Evolutionary conservation across 2,113 vertebrate genomes (phyloP), one percentile per base, ranked within the genome.

Genomic region (Fregata magnificens): DNA sequence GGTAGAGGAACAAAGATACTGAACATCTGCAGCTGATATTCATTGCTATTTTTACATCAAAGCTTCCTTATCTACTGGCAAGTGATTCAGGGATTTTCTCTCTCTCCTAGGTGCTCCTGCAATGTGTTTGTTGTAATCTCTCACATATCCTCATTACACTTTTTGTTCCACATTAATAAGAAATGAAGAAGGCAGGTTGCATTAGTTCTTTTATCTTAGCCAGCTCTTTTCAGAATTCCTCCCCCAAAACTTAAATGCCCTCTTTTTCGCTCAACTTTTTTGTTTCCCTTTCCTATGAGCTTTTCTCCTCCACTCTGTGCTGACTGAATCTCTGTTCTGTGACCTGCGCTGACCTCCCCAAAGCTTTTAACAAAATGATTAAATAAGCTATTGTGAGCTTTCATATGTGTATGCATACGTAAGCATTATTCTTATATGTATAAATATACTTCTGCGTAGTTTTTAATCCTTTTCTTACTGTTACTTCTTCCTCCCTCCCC

Each of bases 21-120:
- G 66, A 96, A 77, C 42, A 88, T 91, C 71, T 88, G 42, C 62
- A 90, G 89, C 82, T 85, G 74, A 72, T 85, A 94, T 45, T 81
- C 53, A 59, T 47, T 93, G 78, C 89, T 97, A 85, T 93, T 94
- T 95, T 96, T 93, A 55, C 94, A 96, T 93, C 93, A 96, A 92
- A 94, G 85, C 70, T 62, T 90, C 73, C 82, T 92, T 96, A 90
- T 95, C 94, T 95, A 40, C 71, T 94, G 87, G 85, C 66, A 93
- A 95, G 74, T 73, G 67, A 92, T 82, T 91, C 62, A 34, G 86
- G 92, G 94, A 96, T 96, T 95, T 97, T 86, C 83, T 94, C 62
- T 91, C 83, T 84, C 86, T 91, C 72, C 49, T 81, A 71, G 62
- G 65, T 92, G 71, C 88, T 77, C 71, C 78, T 67, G 73, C 73